Percentiles rank a stretch among this genome's conserved stretches.
These are phyloP conservation scores for Margaritifera margaritifera DNA, from an alignment of 2,888 invertebrate genomes.

Conservation along the genomic window DNA sequence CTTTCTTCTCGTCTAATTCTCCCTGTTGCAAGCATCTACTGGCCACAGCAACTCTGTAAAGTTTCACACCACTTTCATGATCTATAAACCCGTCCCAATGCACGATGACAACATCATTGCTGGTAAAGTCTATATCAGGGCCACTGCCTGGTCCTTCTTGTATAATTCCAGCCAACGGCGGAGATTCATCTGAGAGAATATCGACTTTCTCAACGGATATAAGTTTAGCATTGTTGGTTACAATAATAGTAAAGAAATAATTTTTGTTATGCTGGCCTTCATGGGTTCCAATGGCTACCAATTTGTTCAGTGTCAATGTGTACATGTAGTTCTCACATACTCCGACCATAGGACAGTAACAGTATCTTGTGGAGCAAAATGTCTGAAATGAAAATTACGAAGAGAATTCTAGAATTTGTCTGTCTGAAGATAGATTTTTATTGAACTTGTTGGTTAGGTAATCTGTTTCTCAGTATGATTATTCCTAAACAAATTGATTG, in stretches of 20 bases:
- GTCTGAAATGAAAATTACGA: too few species aligned
- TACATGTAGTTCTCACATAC: slow-evolving; percentile 33
- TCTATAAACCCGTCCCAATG: slow-evolving; percentile 51
- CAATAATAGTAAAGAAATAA: slow-evolving; percentile 42
- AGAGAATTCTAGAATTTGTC: too few species aligned
- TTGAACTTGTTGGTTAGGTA: too few species aligned
- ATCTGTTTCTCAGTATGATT: too few species aligned
- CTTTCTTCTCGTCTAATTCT: slow-evolving; percentile 7
- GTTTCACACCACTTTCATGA: slow-evolving; percentile 49
- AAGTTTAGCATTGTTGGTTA: slow-evolving; percentile 40
- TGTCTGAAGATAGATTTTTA: too few species aligned
- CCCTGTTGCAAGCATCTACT: slow-evolving; percentile 21
- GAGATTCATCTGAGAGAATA: slow-evolving; percentile 42
- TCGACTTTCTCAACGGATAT: slow-evolving; percentile 30
- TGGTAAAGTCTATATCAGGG: slow-evolving; percentile 48
- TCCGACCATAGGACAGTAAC: slow-evolving; percentile 44
- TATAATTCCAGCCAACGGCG: slow-evolving; percentile 37
- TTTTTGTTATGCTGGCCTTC: slow-evolving; percentile 45
- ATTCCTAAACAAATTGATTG: too few species aligned
- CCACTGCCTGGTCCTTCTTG: slow-evolving; percentile 24
- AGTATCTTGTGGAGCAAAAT: background rate
- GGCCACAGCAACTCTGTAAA: slow-evolving; percentile 34
- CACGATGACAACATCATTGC: slow-evolving; percentile 20
- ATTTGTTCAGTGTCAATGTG: slow-evolving; percentile 21
- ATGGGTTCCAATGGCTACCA: slow-evolving; percentile 23